A percentile compares a stretch with the other conserved stretches of the same genome.
Conservation (phyloP, 2,113 vertebrate genomes). For the Equus przewalskii region DNA sequence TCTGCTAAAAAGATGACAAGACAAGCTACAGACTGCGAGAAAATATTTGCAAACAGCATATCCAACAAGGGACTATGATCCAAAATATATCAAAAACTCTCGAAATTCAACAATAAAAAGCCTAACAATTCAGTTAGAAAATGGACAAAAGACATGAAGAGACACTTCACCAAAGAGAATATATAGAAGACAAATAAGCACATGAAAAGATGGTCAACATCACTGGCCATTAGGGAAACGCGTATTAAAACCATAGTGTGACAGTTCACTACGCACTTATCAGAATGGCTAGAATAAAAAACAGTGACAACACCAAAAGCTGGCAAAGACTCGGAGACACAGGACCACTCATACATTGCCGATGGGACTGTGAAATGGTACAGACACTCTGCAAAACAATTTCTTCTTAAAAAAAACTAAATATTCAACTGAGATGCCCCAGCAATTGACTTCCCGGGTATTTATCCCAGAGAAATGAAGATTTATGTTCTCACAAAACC, state of each 20-base stretch:
- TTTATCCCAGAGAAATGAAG: neutral
- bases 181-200: neutral
- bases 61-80: neutral
- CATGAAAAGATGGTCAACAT: neutral
- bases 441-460: neutral
- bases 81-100: neutral
- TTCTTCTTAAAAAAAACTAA: neutral
- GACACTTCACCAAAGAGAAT: neutral
- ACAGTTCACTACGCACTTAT: neutral
- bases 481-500: neutral
- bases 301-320: too few species aligned
- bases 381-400: neutral
- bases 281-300: neutral
- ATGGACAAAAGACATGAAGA: neutral
- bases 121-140: neutral
- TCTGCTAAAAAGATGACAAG: neutral
- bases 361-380: neutral
- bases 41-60: neutral
- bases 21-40: neutral
- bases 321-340: neutral
- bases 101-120: neutral
- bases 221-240: neutral
- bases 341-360: rapidly evolving
- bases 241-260: neutral
- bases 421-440: neutral